Base-by-base conservation (phyloP, 1,140 invertebrate genomes). In the Dufourea novaeangliae region DNA sequence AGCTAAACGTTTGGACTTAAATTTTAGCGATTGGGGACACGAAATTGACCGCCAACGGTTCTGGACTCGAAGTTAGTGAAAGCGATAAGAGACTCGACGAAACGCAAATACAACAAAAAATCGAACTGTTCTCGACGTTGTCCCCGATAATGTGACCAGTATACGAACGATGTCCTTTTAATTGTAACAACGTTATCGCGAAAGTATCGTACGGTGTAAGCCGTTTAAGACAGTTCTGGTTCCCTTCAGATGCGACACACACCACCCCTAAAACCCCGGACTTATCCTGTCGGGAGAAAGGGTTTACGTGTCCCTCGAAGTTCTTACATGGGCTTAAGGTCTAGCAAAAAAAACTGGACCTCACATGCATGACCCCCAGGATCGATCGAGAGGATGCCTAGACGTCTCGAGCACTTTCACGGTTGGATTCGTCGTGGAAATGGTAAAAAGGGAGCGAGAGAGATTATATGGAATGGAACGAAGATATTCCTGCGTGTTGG, bases 231-330 rank as follows among this genome's bases (percentile, higher is more conserved):
- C 22, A 46, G n/a, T 0, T 5, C 27, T 3, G 2, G 14, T 39
- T 11, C 22, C 32, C 34, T n/a, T 22, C 22, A 4, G 61, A 22
- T 25, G 56, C 56, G 22, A 68, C 72, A 20, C 14, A 39, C n/a
- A 62, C n/a, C 68, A 5, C 34, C 3, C 34, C 54, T 79, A 64
- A n/a, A n/a, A 84, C 74, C 12, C 46, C 25, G 14, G 63, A 32
- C 17, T 71, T 72, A 50, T 46, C 32, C 34, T 44, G 6, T 25
- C 22, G 39, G 27, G 27, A 20, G 41, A 44, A 41, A 46, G 32
- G 46, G 62, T 32, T 59, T 29, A 8, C 8, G 20, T 14, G 12
- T 69, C 32, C 1, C n/a, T n/a, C 39, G 39, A 64, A 44, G 5
- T 44, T 34, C 41, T 25, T 32, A 32, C 41, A 0, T n/a, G 1